A percentile compares a stretch with the other conserved stretches of the same genome.
phyloP scores from a whole-genome alignment of 2,797 vertebrate species.

The Phylloscopus collybita region DNA sequence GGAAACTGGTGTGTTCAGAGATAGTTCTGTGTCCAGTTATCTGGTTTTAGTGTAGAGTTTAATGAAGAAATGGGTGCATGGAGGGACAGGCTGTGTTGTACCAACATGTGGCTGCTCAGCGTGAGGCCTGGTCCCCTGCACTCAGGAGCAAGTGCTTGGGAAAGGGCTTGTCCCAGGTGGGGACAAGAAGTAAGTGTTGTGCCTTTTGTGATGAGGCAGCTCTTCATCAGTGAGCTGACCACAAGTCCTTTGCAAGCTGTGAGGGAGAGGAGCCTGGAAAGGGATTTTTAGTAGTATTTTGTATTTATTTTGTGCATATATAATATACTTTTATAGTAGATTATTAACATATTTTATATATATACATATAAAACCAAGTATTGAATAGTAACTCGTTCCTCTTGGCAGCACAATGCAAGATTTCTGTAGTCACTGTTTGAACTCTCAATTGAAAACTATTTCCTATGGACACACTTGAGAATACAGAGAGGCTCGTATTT shows the following conservation, averaged over 20 bases:
- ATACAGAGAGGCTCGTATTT: background rate
- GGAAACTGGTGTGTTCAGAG: background rate
- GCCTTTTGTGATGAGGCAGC: background rate
- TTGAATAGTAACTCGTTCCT: background rate
- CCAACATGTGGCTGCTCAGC: accelerated
- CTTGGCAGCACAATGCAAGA: background rate
- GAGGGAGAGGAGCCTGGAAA: background rate
- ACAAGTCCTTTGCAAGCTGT: background rate
- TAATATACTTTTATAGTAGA: background rate
- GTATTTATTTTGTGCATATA: background rate
- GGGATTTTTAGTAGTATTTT: background rate
- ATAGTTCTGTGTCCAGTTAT: background rate
- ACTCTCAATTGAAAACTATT: background rate
- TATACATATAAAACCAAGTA: background rate
- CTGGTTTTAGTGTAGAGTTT: background rate
- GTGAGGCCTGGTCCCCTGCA: background rate
- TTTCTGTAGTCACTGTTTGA: background rate
- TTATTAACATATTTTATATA: background rate
- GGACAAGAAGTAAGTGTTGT: background rate
- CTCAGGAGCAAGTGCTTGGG: background rate
- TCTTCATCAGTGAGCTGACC: background rate
- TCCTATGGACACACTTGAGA: background rate
- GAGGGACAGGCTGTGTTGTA: background rate
- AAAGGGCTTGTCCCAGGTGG: background rate
- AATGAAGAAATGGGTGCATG: background rate